Evolutionary conservation across 37 sponge, comb jelly and placozoan genomes (phyloP).

Genomic region (Aphrocallistes beatrix): DNA sequence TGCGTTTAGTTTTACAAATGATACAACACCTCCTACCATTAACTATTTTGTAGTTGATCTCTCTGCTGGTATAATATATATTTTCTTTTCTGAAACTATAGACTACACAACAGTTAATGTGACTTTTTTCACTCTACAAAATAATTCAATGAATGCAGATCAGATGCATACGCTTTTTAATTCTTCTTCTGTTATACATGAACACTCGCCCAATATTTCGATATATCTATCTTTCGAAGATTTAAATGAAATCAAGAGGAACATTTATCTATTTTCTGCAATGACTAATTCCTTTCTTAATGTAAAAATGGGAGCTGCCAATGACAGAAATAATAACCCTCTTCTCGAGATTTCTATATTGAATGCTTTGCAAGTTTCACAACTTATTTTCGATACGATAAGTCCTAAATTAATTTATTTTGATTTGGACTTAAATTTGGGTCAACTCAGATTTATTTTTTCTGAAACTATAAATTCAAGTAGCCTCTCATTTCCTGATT

Average conservation of each 20-base stretch:
- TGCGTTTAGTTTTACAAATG: slow-evolving; percentile 31
- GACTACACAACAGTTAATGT: slow-evolving; percentile 49
- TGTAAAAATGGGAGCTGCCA: slow-evolving; percentile 34
- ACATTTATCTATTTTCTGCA: slow-evolving; percentile 38
- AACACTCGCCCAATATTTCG: slow-evolving; percentile 39
- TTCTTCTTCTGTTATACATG: slow-evolving; percentile 20
- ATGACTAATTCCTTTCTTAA: slow-evolving; percentile 37
- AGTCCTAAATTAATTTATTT: slow-evolving; percentile 40
- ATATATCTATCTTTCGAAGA: slow-evolving; percentile 39
- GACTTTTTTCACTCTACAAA: slow-evolving; percentile 59
- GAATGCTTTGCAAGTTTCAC: slow-evolving; percentile 28
- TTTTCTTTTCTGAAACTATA: slow-evolving; percentile 74
- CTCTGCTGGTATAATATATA: slow-evolving; percentile 33
- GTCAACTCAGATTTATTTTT: slow-evolving; percentile 58
- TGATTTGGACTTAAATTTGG: slow-evolving; percentile 61
- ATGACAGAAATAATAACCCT: background rate
- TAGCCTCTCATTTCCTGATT: background rate
- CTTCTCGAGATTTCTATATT: background rate
- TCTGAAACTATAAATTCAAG: slow-evolving; percentile 62
- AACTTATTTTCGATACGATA: slow-evolving; percentile 29
- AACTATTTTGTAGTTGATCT: slow-evolving; percentile 36
- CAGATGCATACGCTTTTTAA: background rate
- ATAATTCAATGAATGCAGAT: slow-evolving; percentile 23
- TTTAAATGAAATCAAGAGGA: slow-evolving; percentile 69
- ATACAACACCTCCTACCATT: slow-evolving; percentile 55